These are phyloP conservation scores for Lathamus discolor DNA, from an alignment of 2,113 vertebrate species.

Conservation along the genomic window DNA sequence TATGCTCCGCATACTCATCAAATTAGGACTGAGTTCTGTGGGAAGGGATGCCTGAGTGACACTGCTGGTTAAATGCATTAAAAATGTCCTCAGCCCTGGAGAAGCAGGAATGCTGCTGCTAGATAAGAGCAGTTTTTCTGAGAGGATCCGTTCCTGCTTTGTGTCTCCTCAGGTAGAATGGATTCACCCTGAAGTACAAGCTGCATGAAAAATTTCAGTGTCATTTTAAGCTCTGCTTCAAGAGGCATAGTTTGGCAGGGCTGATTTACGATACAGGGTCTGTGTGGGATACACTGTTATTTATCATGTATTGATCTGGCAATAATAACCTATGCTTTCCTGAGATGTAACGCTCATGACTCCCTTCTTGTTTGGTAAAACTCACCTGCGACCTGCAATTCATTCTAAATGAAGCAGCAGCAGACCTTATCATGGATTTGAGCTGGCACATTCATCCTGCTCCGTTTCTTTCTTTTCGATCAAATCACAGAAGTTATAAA, in stretches of 20 bases:
- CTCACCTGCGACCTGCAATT: background rate
- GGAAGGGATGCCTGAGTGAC: background rate
- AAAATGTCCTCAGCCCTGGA: background rate
- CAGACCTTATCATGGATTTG: background rate
- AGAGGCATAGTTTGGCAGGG: background rate
- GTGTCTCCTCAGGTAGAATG: background rate
- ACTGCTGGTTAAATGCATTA: background rate
- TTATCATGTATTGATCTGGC: constrained; percentile 20
- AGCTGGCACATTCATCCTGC: background rate
- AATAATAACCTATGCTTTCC: background rate
- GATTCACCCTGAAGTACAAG: background rate
- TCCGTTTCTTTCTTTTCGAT: background rate
- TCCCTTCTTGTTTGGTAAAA: background rate
- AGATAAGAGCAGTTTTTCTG: background rate
- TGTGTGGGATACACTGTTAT: background rate
- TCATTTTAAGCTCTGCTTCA: constrained; percentile 16
- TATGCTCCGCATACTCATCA: background rate
- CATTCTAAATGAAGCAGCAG: background rate
- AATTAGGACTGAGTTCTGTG: background rate
- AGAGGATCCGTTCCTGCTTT: background rate
- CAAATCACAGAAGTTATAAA: background rate
- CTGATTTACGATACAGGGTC: background rate
- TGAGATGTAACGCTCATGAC: background rate
- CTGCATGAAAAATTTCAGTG: background rate
- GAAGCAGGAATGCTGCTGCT: background rate